Evolutionary conservation across 2,113 vertebrate genomes (phyloP), one percentile per base, ranked within the genome.

Genomic region (Oplegnathus fasciatus): DNA sequence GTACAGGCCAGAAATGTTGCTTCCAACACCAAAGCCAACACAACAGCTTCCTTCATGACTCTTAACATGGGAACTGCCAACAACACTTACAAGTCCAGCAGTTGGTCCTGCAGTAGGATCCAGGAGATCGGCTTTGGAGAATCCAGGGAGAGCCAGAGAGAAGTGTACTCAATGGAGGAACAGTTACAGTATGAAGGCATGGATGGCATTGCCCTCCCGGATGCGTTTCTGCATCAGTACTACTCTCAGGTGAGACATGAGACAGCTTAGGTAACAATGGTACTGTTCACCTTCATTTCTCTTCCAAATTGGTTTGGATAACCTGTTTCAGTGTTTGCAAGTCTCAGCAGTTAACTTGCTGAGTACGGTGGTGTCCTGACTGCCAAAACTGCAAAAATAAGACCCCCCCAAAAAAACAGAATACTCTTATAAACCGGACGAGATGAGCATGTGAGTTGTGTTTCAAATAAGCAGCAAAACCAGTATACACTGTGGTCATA

Each of bases 201-300:
- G 11, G 1, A 34, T 30, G 67, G 9, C 46, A 52, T 78, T 3
- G 37, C 82, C 3, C 28, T 84, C 4, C 15, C 82, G 28, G 58
- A 84, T 48, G 57, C 13, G 22, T 65, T 83, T 32, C 58, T 83
- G 28, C 15, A 77, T 34, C 9, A 71, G 2, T 83, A 71, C 82
- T 83, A 83, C 37, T 76, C 82, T 22, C 66, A 78, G 74, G 82
- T 83, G 18, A 61, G 58, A 9, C 17, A 18, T 44, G 42, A 67
- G 65, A 17, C 5, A n/a, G 61, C 5, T 62, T 18, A 9, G 60
- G 34, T 22, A 24, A 64, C 2, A n/a, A 1, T 26, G 14, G 15
- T 30, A 14, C 9, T 13, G n/a, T 57, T 57, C n/a, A 14, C 55
- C n/a, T 5, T 57, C 10, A 55, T 11, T 2, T n/a, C 3, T 55